Evolutionary conservation across 2,113 vertebrate species (phyloP), one percentile per base, ranked within the genome.

Genomic region (Gobio gobio): DNA sequence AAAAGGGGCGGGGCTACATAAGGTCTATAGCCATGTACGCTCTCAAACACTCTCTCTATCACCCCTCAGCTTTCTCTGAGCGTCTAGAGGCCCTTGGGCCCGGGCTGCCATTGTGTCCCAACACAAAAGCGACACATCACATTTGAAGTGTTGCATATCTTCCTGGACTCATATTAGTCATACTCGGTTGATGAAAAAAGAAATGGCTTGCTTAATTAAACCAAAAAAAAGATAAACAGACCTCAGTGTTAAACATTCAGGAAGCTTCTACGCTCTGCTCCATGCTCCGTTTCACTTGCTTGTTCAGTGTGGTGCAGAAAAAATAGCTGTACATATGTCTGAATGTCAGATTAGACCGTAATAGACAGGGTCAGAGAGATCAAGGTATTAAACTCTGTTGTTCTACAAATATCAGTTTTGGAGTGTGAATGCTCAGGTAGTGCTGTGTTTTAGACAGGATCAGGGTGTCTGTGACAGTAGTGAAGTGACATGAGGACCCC

Each of bases 101-200:
- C 76, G 83, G 61, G 87, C 87, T n/a, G 87, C 89, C 86, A 92
- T 94, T 94, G 94, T 95, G 90, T 91, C 85, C 70, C 54, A 0
- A 24, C 86, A 95, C 93, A 94, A 95, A 94, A 91, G 90, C 88
- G 90, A 91, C 88, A 91, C 91, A 85, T 86, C 83, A 85, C 91
- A 91, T 93, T 90, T 90, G 90, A 93, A 92, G 91, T 92, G 86
- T 56, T 86, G 89, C 75, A 88, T 92, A 90, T 92, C 89, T 81
- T 86, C 83, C 89, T 91, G 91, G 94, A 93, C 92, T 93, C 89
- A 36, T 90, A 92, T 92, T 92, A 92, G 91, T 93, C 93, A 91
- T 91, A 92, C 92, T 91, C 90, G 75, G 89, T 88, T 89, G 73
- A 88, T 90, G 87, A 93, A 93, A 90, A 91, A 90, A 85, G 78